These are phyloP conservation scores for Brachyistius frenatus DNA, from an alignment of 2,113 vertebrate genomes.

Conservation along the genomic window DNA sequence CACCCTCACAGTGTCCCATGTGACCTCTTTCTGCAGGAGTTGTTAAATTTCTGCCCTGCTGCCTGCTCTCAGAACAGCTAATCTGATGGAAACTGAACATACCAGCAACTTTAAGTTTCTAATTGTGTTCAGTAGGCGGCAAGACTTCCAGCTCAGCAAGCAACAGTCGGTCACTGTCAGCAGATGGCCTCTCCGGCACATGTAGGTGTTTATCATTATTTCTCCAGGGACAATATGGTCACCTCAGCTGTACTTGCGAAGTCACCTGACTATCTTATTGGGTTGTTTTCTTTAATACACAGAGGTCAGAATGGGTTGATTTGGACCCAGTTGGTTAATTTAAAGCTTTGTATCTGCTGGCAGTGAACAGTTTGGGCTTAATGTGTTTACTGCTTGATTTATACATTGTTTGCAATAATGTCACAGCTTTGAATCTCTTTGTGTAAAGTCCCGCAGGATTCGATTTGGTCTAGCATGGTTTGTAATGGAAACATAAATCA, in stretches of 20 bases:
- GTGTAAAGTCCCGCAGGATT: background rate
- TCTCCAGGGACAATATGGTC: conserved; percentile 20
- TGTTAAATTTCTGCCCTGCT: conserved; percentile 32
- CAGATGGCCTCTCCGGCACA: conserved; percentile 47
- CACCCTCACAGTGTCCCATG: conserved; percentile 5
- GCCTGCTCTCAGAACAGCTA: conserved; percentile 49
- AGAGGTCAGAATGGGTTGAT: too few relatives aligned
- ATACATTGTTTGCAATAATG: too few relatives aligned
- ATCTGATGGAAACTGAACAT: conserved; percentile 54
- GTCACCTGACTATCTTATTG: conserved; percentile 2
- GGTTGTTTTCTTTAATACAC: background rate
- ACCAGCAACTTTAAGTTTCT: conserved; percentile 37
- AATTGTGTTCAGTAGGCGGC: conserved; percentile 71
- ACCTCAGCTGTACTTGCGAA: conserved; percentile 16
- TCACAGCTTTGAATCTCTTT: background rate
- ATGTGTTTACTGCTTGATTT: too few relatives aligned
- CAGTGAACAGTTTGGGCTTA: too few relatives aligned
- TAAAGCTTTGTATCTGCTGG: background rate
- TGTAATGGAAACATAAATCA: background rate
- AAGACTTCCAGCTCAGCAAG: conserved; percentile 69
- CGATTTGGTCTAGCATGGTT: background rate
- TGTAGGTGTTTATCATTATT: conserved; percentile 37
- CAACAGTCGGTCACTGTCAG: conserved; percentile 50
- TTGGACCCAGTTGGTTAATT: background rate
- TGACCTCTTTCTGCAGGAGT: conserved; percentile 43